Evolutionary conservation across 2,113 vertebrate species (phyloP), one percentile per base, ranked within the genome.

Genomic region (Guaruba guarouba): DNA sequence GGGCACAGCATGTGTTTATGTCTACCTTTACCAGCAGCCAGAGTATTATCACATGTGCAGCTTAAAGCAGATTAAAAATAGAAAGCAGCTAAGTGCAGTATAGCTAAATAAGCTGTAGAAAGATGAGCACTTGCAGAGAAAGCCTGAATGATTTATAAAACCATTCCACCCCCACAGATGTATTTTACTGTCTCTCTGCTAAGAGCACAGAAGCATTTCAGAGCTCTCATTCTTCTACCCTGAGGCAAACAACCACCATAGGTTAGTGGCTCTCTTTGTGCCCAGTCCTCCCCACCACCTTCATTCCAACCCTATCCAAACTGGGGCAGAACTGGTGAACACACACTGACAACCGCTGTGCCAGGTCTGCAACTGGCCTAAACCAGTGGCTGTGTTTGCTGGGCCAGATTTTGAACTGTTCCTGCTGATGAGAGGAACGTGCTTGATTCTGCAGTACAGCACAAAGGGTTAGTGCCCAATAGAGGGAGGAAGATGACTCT

Each of bases 51-150:
- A 84, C 96, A 24, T 67, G 81, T 33, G 86, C 91, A 86, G 89
- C 91, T 91, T 61, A 91, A 67, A 91, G 93, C 55, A 71, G 93
- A 18, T 77, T 88, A 94, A 93, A 97, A 96, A 94, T 91, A 93
- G 92, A 23, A 82, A 6, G 17, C 4, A 67, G 95, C 78, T 7
- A 17, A 88, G 86, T 17, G 82, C 88, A 78, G 80, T 4, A n/a
- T 1, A 88, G 79, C 74, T 48, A 28, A 80, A 86, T 4, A 61
- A 94, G 92, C 91, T 62, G 59, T 2, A 78, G 84, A 76, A 77
- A 44, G 91, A 79, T 4, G 62, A 91, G 82, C 68, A 13, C 88
- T 95, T 4, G 44, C 88, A 90, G 86, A 93, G 88, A 85, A 79
- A 95, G 96, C 85, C 6, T 78, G 82, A 75, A 92, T 90, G 85